These are phyloP conservation scores for Drosophila helvetica DNA, from an alignment of 2,888 invertebrate species.

Conservation along the genomic window DNA sequence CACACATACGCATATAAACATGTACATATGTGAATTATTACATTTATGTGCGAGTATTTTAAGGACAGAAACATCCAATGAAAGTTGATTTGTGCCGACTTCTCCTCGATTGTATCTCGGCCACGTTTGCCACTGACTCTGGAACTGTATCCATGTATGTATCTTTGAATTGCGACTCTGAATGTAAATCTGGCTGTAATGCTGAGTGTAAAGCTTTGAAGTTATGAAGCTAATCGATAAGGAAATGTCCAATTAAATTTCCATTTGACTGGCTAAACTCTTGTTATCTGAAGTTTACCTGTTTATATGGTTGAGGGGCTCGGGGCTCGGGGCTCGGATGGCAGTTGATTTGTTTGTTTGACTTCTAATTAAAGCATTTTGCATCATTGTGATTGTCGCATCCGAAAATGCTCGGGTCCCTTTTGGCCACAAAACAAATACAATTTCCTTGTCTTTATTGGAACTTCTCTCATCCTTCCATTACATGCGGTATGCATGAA, in stretches of 20 bases:
- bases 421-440: slow-evolving; percentile 19
- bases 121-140: too few relatives aligned
- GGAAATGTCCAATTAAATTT: slow-evolving; percentile 21
- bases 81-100: too few relatives aligned
- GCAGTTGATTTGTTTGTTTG: not conserved
- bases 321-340: not conserved
- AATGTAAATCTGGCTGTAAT: too few relatives aligned
- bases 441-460: slow-evolving; percentile 17
- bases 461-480: slow-evolving; percentile 1
- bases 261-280: slow-evolving; percentile 16
- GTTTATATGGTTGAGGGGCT: too few relatives aligned
- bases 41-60: not conserved
- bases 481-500: not conserved
- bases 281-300: too few relatives aligned
- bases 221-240: slow-evolving; percentile 24
- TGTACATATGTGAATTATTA: slow-evolving; percentile 11
- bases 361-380: slow-evolving; percentile 24
- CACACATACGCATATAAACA: slow-evolving; percentile 8
- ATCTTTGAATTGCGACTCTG: not conserved
- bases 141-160: too few relatives aligned
- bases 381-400: slow-evolving; percentile 1
- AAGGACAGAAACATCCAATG: not conserved
- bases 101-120: too few relatives aligned
- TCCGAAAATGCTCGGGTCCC: slow-evolving; percentile 3
- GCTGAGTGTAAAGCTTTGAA: not conserved